A percentile compares a stretch with the other conserved stretches of the same genome.
Conservation (phyloP, 2,113 vertebrate species). For the Ictalurus furcatus region DNA sequence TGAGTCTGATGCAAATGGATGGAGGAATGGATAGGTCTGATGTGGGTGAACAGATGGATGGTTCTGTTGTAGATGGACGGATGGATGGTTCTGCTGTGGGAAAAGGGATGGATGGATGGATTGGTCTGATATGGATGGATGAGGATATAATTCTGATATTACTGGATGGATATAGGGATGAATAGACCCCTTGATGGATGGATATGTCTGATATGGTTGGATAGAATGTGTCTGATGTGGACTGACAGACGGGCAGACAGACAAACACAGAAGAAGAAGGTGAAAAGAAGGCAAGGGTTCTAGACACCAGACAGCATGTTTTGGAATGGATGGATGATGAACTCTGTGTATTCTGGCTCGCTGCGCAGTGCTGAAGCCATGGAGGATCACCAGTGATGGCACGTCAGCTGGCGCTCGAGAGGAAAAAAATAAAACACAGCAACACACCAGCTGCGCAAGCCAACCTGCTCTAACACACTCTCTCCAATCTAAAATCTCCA, state of each 20-base stretch:
- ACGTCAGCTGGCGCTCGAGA: neutral
- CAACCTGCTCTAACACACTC: neutral
- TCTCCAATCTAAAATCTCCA: neutral
- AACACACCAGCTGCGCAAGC: constrained; percentile 14
- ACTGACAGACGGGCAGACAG: neutral
- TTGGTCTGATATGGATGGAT: neutral
- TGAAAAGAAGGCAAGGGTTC: neutral
- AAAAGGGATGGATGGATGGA: neutral
- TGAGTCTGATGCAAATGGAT: neutral
- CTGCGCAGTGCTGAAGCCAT: neutral
- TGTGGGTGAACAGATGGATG: neutral
- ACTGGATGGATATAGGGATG: neutral
- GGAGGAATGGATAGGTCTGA: neutral
- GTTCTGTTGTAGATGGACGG: neutral
- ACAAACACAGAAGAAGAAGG: neutral
- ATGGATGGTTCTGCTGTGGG: neutral
- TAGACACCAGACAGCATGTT: constrained; percentile 21
- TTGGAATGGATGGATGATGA: neutral
- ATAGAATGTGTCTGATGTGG: neutral
- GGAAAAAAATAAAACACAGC: neutral
- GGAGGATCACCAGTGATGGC: constrained; percentile 23
- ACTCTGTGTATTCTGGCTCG: constrained; percentile 18
- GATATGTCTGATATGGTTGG: neutral
- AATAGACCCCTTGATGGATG: neutral
- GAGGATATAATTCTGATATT: neutral